These are phyloP conservation scores for Norana najaformis DNA, from an alignment of 2,888 invertebrate species.

Conservation along the genomic window DNA sequence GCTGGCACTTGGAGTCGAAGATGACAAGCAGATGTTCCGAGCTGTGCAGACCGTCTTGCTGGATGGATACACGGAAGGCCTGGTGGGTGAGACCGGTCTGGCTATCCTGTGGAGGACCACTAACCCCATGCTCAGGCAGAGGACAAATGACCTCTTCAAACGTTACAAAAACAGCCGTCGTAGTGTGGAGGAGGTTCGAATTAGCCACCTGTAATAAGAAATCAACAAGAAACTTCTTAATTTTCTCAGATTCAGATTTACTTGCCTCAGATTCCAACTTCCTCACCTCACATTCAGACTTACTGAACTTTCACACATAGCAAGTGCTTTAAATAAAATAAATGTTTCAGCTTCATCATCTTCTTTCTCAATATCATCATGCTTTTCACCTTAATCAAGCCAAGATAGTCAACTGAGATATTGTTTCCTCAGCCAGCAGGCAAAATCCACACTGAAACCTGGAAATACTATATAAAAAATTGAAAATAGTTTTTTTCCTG, in stretches of 20 bases:
- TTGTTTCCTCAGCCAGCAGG: neutral
- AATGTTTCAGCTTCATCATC: neutral
- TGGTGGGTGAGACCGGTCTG: neutral
- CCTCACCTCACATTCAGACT: neutral
- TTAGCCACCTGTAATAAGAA: neutral
- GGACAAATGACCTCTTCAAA: slow-evolving; percentile 41
- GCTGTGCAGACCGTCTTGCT: neutral
- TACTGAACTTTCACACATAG: neutral
- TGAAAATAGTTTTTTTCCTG: neutral
- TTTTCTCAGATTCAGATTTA: neutral
- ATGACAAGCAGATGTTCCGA: neutral
- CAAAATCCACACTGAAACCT: neutral
- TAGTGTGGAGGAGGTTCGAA: neutral
- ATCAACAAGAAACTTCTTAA: neutral
- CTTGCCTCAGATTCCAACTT: neutral
- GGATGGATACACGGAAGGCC: neutral
- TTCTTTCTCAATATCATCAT: neutral
- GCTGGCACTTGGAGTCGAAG: neutral
- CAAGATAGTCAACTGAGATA: neutral
- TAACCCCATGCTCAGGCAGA: slow-evolving; percentile 29
- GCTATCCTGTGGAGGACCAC: neutral
- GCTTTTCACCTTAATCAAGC: neutral
- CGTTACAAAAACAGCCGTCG: slow-evolving; percentile 34
- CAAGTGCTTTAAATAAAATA: neutral
- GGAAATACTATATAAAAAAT: neutral